phyloP scores from a whole-genome alignment of 1,140 invertebrate genomes.

The Leptonema lineaticorne region DNA sequence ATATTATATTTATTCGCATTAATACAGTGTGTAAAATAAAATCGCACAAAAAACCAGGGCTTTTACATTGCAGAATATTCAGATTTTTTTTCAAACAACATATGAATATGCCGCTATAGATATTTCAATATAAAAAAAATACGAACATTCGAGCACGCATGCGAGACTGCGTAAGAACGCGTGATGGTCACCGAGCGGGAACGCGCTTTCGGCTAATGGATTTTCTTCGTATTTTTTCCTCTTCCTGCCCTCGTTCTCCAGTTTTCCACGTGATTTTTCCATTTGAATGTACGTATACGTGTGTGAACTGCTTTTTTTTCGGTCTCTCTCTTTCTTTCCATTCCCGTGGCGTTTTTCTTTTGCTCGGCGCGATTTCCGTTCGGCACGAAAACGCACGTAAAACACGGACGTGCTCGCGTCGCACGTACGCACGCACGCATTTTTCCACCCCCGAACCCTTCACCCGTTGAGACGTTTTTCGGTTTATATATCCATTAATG shows the following conservation, averaged over 20 bases:
- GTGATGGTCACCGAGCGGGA: conserved; percentile 1
- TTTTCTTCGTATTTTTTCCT: conserved; percentile 4
- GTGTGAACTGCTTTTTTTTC: no score
- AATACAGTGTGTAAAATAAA: no score
- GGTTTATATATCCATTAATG: conserved; percentile 1
- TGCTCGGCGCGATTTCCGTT: conserved; percentile 1
- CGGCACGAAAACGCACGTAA: not conserved
- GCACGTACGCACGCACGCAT: not conserved
- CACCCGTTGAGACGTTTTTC: not conserved
- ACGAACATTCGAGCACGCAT: conserved; percentile 12
- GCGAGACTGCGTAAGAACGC: not conserved
- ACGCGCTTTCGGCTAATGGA: conserved; percentile 7
- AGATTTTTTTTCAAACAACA: no score
- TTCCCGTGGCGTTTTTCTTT: no score
- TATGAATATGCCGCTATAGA: no score
- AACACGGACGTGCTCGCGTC: not conserved
- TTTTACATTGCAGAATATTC: no score
- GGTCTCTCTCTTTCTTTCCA: not conserved
- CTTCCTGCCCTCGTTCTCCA: not conserved
- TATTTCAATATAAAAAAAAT: no score
- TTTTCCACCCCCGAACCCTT: not conserved
- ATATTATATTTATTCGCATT: no score
- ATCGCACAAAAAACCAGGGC: no score
- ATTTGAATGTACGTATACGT: not conserved
- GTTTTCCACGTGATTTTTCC: not conserved